Percentiles rank a stretch among this genome's conserved stretches.
phyloP scores from a whole-genome alignment of 1,140 invertebrate genomes.

The Neodiprion lecontei region DNA sequence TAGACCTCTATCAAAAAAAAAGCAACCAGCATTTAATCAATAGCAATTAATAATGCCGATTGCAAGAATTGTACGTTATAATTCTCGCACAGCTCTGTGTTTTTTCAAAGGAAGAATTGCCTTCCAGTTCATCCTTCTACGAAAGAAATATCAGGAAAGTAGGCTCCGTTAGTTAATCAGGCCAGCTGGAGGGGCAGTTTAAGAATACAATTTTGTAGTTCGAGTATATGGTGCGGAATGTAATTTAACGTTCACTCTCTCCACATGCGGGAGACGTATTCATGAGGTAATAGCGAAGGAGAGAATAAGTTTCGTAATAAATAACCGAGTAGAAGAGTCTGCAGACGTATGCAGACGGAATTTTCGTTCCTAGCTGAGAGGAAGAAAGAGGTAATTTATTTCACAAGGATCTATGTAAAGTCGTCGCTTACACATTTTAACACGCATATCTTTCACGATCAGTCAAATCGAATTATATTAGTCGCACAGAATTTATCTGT shows the following conservation, averaged over 20 bases:
- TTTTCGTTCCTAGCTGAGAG: background rate
- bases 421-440: no score
- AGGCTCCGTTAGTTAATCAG: background rate
- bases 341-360: constrained; percentile 1
- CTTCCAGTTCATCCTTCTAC: background rate
- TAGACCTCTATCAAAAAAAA: no score
- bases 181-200: background rate
- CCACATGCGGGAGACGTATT: constrained; percentile 3
- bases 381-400: background rate
- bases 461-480: no score
- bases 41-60: no score
- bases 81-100: no score
- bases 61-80: no score
- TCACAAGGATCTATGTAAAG: background rate
- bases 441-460: no score
- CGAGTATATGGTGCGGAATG: constrained; percentile 4
- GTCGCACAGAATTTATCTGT: no score
- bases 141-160: background rate
- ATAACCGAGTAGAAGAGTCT: background rate
- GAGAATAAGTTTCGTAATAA: constrained; percentile 6
- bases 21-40: no score
- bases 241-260: background rate
- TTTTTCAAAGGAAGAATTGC: no score
- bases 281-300: constrained; percentile 1
- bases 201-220: constrained; percentile 8